Percentiles rank a stretch among this genome's conserved stretches.
phyloP scores from a whole-genome alignment of 2,113 vertebrate species.

The Dipodomys spectabilis region DNA sequence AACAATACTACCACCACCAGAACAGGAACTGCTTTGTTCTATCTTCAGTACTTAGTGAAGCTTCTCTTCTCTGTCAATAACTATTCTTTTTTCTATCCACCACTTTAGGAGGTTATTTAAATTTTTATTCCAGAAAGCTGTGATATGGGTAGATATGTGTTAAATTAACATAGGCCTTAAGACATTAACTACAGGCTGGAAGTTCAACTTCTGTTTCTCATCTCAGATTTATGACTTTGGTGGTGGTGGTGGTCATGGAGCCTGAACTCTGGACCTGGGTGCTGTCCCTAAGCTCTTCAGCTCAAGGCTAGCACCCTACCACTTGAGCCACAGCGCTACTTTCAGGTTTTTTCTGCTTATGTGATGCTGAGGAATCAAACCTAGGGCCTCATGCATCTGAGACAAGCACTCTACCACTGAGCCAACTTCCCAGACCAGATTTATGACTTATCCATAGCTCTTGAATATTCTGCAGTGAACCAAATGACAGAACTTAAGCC shows the following conservation, averaged over 20 bases:
- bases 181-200: not conserved
- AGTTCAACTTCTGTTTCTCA: constrained; percentile 25
- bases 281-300: no score
- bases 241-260: no score
- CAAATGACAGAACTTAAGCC: not conserved
- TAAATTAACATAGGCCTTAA: not conserved
- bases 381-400: no score
- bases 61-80: not conserved
- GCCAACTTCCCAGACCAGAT: not conserved
- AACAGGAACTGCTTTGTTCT: constrained; percentile 7
- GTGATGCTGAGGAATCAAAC: no score
- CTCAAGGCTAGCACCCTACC: no score
- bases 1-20: not conserved
- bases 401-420: no score
- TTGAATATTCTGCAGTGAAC: not conserved
- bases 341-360: no score
- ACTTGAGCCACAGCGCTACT: no score
- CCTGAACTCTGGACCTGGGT: no score
- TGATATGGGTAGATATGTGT: constrained; percentile 16
- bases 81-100: constrained; percentile 1
- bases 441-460: not conserved
- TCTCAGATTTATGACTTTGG: not conserved
- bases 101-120: not conserved
- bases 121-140: constrained; percentile 32
- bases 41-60: not conserved